Evolutionary conservation across 2,888 invertebrate species (phyloP).

Genomic region (Drosophila histrio): DNA sequence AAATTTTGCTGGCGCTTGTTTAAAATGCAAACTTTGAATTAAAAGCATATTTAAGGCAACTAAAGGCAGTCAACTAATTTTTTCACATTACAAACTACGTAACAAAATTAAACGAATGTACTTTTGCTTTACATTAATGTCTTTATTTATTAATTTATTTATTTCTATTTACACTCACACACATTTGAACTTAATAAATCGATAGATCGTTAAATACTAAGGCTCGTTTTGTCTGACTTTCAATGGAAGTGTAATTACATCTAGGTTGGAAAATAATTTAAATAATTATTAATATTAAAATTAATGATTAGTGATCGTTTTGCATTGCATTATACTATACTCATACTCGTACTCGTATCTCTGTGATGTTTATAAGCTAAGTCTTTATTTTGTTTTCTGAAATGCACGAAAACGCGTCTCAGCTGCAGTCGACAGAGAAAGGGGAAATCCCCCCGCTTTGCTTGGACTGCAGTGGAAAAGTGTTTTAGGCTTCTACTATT

Average conservation of each 20-base stretch:
- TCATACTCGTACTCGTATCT: slow-evolving; percentile 20
- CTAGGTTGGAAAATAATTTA: slow-evolving; percentile 63
- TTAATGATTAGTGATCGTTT: slow-evolving; percentile 73
- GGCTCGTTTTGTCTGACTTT: slow-evolving; percentile 47
- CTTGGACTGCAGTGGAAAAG: slow-evolving; percentile 70
- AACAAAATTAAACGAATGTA: background rate
- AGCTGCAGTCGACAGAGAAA: slow-evolving; percentile 57
- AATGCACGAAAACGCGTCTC: slow-evolving; percentile 65
- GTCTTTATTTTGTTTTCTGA: slow-evolving; percentile 37
- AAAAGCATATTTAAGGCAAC: background rate
- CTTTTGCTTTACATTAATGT: slow-evolving; percentile 19
- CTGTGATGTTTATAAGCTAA: slow-evolving; percentile 29
- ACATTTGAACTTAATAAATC: slow-evolving; percentile 29
- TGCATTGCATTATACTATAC: slow-evolving; percentile 47
- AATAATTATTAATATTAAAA: slow-evolving; percentile 46
- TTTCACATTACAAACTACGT: background rate
- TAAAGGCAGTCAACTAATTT: background rate
- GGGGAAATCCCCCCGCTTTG: background rate
- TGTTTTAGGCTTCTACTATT: slow-evolving; percentile 49
- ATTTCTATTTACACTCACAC: slow-evolving; percentile 49
- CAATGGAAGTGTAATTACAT: slow-evolving; percentile 30
- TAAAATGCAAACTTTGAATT: background rate
- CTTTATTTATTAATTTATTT: slow-evolving; percentile 32
- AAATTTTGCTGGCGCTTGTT: background rate
- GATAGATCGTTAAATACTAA: slow-evolving; percentile 37